These are phyloP conservation scores for Chondrosia reniformis DNA, from an alignment of 37 sponge, comb jelly and placozoan species.

Conservation along the genomic window DNA sequence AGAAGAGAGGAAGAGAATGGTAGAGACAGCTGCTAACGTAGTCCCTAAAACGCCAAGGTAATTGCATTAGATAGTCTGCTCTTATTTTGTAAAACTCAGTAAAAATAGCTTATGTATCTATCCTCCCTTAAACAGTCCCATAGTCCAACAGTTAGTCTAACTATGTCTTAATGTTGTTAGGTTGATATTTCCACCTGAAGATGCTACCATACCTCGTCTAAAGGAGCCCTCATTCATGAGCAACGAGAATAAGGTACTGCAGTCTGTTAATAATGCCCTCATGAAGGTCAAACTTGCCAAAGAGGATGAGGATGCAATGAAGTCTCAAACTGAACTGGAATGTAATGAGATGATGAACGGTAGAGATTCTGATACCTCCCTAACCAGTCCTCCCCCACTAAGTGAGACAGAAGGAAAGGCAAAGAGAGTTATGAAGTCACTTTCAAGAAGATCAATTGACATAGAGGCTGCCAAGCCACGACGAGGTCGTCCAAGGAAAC, in stretches of 20 bases:
- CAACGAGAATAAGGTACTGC: too few relatives aligned
- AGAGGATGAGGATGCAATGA: not conserved
- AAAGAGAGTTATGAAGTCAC: too few relatives aligned
- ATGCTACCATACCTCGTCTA: not conserved
- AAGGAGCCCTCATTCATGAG: too few relatives aligned
- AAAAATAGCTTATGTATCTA: too few relatives aligned
- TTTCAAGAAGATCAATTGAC: too few relatives aligned
- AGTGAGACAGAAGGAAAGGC: not conserved
- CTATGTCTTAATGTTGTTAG: conserved; percentile 1
- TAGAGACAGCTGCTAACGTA: not conserved
- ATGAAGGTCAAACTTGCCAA: not conserved
- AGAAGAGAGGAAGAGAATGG: conserved; percentile 13
- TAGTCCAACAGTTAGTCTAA: too few relatives aligned
- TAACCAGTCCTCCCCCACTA: not conserved
- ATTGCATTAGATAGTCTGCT: too few relatives aligned
- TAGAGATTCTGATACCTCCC: too few relatives aligned
- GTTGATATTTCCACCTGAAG: conserved; percentile 20
- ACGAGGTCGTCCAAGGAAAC: conserved; percentile 3
- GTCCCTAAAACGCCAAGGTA: conserved; percentile 7
- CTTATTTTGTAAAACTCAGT: too few relatives aligned
- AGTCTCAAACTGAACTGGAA: not conserved
- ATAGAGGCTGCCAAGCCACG: not conserved
- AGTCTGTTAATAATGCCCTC: too few relatives aligned
- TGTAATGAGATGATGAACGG: not conserved
- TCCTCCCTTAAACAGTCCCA: too few relatives aligned